Evolutionary conservation across 2,113 vertebrate genomes (phyloP).

Genomic region (rabbit (Oryctolagus cuniculus)): mOryCun1.1 NC_091443.1:21941501-21942000

Average conservation of each 20-base stretch:
- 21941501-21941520: background rate
- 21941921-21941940: constrained; percentile 12
- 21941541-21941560: too few species aligned
- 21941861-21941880: constrained; percentile 3
- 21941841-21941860: constrained; percentile 19
- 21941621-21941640: too few species aligned
- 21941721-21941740: background rate
- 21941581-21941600: background rate
- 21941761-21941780: too few species aligned
- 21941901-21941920: background rate
- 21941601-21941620: background rate
- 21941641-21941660: too few species aligned
- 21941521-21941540: too few species aligned
- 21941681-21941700: background rate
- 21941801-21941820: background rate
- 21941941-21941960: too few species aligned
- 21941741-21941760: background rate
- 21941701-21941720: background rate
- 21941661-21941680: background rate
- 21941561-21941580: background rate
- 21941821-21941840: background rate
- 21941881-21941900: constrained; percentile 2
- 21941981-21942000: background rate
- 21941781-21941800: background rate
- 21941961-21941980: background rate